Evolutionary conservation across 2,888 invertebrate genomes (phyloP).

Genomic region (Drosophila acutilabella): DNA sequence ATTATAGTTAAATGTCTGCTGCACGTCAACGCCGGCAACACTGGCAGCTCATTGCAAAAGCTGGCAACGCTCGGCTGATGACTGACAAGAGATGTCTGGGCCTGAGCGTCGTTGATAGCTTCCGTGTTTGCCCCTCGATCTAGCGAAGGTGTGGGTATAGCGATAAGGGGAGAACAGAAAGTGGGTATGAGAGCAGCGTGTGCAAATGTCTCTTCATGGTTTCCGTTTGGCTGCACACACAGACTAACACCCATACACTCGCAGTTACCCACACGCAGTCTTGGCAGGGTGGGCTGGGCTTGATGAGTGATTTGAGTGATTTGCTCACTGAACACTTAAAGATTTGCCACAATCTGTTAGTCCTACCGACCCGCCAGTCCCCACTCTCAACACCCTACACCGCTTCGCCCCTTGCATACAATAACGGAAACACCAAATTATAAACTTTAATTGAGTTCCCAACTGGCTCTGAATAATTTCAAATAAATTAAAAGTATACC

Average conservation of each 20-base stretch:
- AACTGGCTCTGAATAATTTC: constrained; percentile 50
- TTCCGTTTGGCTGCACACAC: constrained; percentile 62
- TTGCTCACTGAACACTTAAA: constrained; percentile 51
- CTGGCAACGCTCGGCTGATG: constrained; percentile 44
- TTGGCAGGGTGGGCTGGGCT: background rate
- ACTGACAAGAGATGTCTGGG: constrained; percentile 47
- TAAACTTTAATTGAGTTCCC: constrained; percentile 65
- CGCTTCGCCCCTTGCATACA: background rate
- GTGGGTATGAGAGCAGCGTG: constrained; percentile 20
- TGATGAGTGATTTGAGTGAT: constrained; percentile 52
- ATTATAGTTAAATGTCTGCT: constrained; percentile 74
- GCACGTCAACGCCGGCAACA: constrained; percentile 43
- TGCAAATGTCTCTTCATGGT: constrained; percentile 59
- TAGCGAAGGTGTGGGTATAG: background rate
- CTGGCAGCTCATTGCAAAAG: background rate
- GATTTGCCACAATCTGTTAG: constrained; percentile 21
- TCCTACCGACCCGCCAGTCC: background rate
- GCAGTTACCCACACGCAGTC: background rate
- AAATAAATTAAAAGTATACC: constrained; percentile 30
- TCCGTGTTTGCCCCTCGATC: constrained; percentile 25
- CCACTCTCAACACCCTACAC: no score
- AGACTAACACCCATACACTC: constrained; percentile 7
- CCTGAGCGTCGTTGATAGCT: constrained; percentile 58
- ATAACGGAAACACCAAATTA: constrained; percentile 56
- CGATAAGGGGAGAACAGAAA: background rate